Base-by-base conservation (phyloP, 1,140 invertebrate genomes). In the Probaryconus sp. region DNA sequence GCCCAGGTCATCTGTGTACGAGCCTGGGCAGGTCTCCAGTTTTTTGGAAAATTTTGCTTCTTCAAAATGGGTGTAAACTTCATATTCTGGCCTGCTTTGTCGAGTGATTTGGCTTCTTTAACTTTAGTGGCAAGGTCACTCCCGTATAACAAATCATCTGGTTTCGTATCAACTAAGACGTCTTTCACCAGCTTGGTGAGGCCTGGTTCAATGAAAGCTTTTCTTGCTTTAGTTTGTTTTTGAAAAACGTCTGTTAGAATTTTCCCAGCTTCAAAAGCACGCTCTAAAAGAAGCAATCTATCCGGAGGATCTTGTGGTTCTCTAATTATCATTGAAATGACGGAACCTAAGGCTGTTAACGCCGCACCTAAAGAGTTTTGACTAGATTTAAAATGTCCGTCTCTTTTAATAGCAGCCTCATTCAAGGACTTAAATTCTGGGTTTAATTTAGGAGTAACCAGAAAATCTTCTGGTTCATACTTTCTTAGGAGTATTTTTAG, bases 191-290 rank as follows among this genome's bases (percentile, higher is more conserved):
- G 37, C 3, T 65, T 55, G 0, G 35, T 30, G 0, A 65, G 13
- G 0, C 24, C 69, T 5, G 60, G 60, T 33, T 56, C 61, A 14
- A 73, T 65, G 10, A 53, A 73, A 1, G 28, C 55, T 9, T 61
- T 67, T 30, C 61, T 67, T 0, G 61, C 5, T 0, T 42, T 2
- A 2, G 48, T 45, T 10, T 53, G 48, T 53, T 69, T 60, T 5
- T 61, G 18, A 37, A 42, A 42, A 16, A 56, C 2, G 5, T 13
- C 21, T 0, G 56, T 1, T 1, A 63, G 20, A 7, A 63, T 7
- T 6, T 71, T 71, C 13, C 48, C 43, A 2, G 56, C 48, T 7
- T 70, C 67, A 9, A 63, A 47, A 2, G 60, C n/a, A 21, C 55
- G 9, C 14, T 68, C 38, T n/a, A 68, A 50, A 5, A 50, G 18